Evolutionary conservation across 2,797 vertebrate genomes (phyloP).

Genomic region (Amphiprion clarkii): DNA sequence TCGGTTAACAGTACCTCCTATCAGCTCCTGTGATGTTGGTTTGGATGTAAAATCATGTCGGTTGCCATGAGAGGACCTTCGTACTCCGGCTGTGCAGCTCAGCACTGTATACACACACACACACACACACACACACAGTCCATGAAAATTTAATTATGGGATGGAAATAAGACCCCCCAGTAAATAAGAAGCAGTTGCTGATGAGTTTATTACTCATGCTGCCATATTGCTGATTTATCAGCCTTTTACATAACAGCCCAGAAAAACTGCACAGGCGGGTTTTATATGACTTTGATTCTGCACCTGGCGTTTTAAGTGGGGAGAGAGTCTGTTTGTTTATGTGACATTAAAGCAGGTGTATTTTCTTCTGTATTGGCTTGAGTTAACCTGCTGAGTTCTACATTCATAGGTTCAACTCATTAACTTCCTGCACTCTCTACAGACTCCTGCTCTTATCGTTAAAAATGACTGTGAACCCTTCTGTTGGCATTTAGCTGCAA

Average conservation of each 20-base stretch:
- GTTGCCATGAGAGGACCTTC: conserved; percentile 33
- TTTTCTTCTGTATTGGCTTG: conserved; percentile 13
- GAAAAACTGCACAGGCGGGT: conserved; percentile 19
- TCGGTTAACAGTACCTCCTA: background rate
- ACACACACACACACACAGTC: background rate
- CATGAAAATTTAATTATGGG: conserved; percentile 47
- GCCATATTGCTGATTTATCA: conserved; percentile 57
- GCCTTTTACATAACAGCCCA: conserved; percentile 30
- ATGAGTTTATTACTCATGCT: conserved; percentile 54
- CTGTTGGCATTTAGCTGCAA: conserved; percentile 18
- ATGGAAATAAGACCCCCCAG: conserved; percentile 45
- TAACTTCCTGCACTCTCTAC: background rate
- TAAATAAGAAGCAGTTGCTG: conserved; percentile 50
- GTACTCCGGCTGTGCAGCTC: conserved; percentile 2
- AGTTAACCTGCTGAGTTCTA: conserved; percentile 27
- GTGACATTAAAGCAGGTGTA: conserved; percentile 35
- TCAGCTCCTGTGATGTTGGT: conserved; percentile 16
- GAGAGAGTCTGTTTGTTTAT: conserved; percentile 35
- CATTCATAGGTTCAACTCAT: conserved; percentile 13
- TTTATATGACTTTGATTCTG: conserved; percentile 36
- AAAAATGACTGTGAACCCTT: background rate
- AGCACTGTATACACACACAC: background rate
- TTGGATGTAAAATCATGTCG: conserved; percentile 11
- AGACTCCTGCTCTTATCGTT: background rate
- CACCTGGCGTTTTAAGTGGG: conserved; percentile 26